phyloP scores from a whole-genome alignment of 2,888 invertebrate species.

The Myopa testacea region DNA sequence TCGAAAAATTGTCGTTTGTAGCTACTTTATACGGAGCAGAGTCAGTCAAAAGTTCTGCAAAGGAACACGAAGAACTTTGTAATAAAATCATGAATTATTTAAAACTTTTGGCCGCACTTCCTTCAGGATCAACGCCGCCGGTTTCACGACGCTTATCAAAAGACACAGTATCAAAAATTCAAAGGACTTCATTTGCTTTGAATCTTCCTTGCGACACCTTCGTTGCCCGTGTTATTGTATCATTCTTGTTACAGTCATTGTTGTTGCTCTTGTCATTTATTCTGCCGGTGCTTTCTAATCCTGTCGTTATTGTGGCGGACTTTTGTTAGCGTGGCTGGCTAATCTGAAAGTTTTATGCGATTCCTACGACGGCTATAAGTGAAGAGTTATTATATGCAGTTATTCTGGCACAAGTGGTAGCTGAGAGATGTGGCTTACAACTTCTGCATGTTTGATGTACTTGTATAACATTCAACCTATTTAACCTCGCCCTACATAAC shows the following conservation, averaged over 20 bases:
- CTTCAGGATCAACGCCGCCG: slow-evolving; percentile 5
- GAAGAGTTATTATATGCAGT: too few species aligned
- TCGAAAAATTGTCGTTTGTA: background rate
- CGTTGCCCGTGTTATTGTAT: background rate
- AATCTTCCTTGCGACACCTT: background rate
- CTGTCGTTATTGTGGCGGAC: background rate
- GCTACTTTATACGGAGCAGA: background rate
- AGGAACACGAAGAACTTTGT: background rate
- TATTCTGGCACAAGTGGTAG: too few species aligned
- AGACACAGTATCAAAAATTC: slow-evolving; percentile 57
- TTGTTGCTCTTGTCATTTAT: slow-evolving; percentile 21
- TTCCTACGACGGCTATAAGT: too few species aligned
- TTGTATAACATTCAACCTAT: too few species aligned
- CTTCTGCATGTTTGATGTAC: too few species aligned
- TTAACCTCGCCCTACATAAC: too few species aligned
- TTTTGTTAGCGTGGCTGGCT: too few species aligned
- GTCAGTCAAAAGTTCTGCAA: background rate
- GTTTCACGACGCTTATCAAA: slow-evolving; percentile 36
- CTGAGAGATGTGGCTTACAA: too few species aligned
- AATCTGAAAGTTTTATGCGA: background rate
- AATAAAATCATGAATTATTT: slow-evolving; percentile 21
- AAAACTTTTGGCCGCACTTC: slow-evolving; percentile 6
- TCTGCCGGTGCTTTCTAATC: background rate
- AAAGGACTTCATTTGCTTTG: slow-evolving; percentile 52
- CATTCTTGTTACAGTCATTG: background rate